These are phyloP conservation scores for Thunnus thynnus DNA, from an alignment of 2,113 vertebrate species.

Conservation along the genomic window DNA sequence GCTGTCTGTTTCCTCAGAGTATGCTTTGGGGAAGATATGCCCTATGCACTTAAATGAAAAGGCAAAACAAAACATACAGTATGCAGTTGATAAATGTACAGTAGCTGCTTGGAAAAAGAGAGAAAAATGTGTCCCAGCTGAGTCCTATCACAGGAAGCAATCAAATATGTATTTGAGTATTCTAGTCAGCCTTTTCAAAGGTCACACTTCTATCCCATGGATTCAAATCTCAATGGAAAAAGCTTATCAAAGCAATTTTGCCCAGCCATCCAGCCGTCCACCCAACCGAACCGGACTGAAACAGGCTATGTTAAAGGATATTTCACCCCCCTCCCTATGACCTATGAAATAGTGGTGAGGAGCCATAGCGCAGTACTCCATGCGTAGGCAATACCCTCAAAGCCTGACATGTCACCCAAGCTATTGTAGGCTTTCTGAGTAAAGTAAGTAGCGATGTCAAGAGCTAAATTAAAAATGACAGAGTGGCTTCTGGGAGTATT, in stretches of 20 bases:
- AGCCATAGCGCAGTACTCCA: constrained; percentile 10
- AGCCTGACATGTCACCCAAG: constrained; percentile 28
- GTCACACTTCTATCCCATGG: constrained; percentile 80
- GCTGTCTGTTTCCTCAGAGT: constrained; percentile 17
- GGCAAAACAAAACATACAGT: constrained; percentile 17
- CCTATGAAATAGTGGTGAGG: constrained; percentile 47
- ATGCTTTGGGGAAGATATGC: constrained; percentile 29
- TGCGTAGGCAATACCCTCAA: constrained; percentile 26
- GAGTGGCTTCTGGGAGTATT: constrained; percentile 18
- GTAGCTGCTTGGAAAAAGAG: constrained; percentile 41
- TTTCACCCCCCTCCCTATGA: constrained; percentile 42
- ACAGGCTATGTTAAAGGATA: constrained; percentile 63
- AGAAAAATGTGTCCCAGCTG: constrained; percentile 51
- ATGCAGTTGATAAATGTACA: constrained; percentile 33
- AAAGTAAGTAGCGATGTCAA: constrained; percentile 39
- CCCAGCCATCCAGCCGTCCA: constrained; percentile 47
- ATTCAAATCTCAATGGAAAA: constrained; percentile 79
- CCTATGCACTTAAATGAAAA: constrained; percentile 40
- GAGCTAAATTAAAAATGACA: constrained; percentile 40
- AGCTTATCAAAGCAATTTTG: constrained; percentile 83
- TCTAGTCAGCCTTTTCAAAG: constrained; percentile 83
- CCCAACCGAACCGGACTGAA: constrained; percentile 52
- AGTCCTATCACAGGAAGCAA: constrained; percentile 75
- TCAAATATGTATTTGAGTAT: constrained; percentile 74
- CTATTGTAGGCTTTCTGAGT: constrained; percentile 18